Evolutionary conservation across 1,140 invertebrate species (phyloP).

Genomic region (Caligus rogercresseyi): DNA sequence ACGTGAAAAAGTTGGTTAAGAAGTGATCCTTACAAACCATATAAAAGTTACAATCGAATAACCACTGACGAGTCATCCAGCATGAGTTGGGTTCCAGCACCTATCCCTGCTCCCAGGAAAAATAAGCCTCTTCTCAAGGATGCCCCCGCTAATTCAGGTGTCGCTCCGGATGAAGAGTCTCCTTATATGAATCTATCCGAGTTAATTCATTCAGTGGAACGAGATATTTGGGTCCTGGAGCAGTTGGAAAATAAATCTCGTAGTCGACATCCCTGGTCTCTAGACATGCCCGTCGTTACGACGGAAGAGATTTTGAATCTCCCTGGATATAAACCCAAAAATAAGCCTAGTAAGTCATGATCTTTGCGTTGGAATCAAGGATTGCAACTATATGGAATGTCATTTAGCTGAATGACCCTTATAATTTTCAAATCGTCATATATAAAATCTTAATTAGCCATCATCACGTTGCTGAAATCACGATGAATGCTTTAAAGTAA

Average conservation of each 20-base stretch:
- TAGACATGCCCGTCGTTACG: neutral
- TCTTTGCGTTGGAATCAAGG: too few relatives aligned
- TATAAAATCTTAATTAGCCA: too few relatives aligned
- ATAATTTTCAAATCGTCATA: too few relatives aligned
- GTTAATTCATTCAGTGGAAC: neutral
- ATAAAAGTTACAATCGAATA: too few relatives aligned
- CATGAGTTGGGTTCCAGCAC: neutral
- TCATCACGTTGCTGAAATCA: too few relatives aligned
- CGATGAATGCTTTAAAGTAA: too few relatives aligned
- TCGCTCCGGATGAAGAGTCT: neutral
- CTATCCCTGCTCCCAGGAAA: neutral
- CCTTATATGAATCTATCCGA: neutral
- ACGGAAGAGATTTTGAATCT: neutral
- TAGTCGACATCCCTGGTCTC: neutral
- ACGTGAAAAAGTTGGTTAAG: too few relatives aligned
- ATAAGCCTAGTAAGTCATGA: neutral
- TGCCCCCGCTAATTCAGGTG: too few relatives aligned
- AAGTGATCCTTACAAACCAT: too few relatives aligned
- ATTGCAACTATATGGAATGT: too few relatives aligned
- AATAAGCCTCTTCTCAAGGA: neutral
- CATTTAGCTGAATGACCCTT: too few relatives aligned
- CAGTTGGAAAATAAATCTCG: neutral
- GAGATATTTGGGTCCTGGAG: neutral
- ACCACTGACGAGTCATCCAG: too few relatives aligned
- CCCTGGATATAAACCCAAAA: neutral